Percentiles rank a stretch among this genome's conserved stretches.
Conservation (phyloP, 2,797 vertebrate genomes). For the Crenichthys baileyi region DNA sequence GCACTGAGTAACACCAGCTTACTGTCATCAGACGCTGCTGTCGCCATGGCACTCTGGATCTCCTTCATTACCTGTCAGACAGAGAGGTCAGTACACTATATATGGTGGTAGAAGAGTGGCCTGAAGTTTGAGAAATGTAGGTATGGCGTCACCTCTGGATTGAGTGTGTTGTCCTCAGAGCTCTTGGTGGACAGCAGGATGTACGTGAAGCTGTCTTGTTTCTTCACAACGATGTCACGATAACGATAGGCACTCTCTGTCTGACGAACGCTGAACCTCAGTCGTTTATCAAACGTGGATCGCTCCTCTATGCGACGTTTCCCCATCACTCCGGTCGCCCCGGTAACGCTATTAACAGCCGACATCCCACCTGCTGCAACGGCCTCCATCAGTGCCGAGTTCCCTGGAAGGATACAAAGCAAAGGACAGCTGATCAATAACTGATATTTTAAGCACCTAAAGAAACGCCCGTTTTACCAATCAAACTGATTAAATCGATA, state of each 20-base stretch:
- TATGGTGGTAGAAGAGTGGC: background rate
- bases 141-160: slow-evolving; percentile 87
- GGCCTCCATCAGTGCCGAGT: slow-evolving; percentile 85
- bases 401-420: slow-evolving; percentile 71
- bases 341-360: slow-evolving; percentile 82
- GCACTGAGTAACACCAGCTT: slow-evolving; percentile 93
- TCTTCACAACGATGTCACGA: slow-evolving; percentile 96
- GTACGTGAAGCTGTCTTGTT: slow-evolving; percentile 97
- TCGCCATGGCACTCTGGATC: slow-evolving; percentile 95
- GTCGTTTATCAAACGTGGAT: slow-evolving; percentile 91
- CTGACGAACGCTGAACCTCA: slow-evolving; percentile 94
- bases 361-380: slow-evolving; percentile 85
- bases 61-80: slow-evolving; percentile 94
- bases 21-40: slow-evolving; percentile 94
- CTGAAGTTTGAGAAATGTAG: too few relatives aligned
- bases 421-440: background rate
- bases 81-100: background rate
- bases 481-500: too few relatives aligned
- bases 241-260: slow-evolving; percentile 97
- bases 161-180: slow-evolving; percentile 95
- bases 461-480: too few relatives aligned
- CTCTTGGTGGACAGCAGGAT: slow-evolving; percentile 97
- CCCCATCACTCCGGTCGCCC: slow-evolving; percentile 73
- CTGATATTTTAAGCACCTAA: too few relatives aligned
- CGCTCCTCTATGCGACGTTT: slow-evolving; percentile 92